Percentiles rank a stretch among this genome's conserved stretches.
These are phyloP conservation scores for Synanthedon myopaeformis DNA, from an alignment of 2,888 invertebrate genomes.

Conservation along the genomic window DNA sequence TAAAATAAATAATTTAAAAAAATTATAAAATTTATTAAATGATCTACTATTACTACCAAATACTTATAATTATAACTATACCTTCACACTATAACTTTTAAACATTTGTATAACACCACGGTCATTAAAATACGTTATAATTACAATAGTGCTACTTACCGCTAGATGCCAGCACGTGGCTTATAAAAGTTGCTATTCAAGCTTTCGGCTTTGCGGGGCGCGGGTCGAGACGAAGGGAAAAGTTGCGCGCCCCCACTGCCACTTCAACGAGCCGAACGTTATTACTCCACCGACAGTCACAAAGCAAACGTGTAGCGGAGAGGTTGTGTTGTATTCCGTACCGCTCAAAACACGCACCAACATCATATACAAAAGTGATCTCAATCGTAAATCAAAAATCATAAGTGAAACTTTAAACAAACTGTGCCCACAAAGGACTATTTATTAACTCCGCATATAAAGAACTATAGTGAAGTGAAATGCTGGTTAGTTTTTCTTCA, in stretches of 20 bases:
- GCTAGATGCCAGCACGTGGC: background rate
- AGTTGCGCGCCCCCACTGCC: constrained; percentile 57
- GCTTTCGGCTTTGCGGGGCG: constrained; percentile 33
- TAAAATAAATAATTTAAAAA: no score
- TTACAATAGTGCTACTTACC: background rate
- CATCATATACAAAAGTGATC: constrained; percentile 50
- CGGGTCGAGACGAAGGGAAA: constrained; percentile 32
- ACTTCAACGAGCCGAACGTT: constrained; percentile 51
- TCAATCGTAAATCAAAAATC: constrained; percentile 28
- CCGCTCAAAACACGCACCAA: constrained; percentile 51
- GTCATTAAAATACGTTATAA: background rate
- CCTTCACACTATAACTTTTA: no score
- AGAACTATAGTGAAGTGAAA: constrained; percentile 62
- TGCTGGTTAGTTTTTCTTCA: constrained; percentile 61
- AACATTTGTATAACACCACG: background rate
- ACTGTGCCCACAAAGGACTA: constrained; percentile 24
- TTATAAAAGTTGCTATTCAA: constrained; percentile 5
- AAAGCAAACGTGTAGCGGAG: constrained; percentile 51
- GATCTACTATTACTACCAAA: no score
- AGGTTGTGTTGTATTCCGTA: constrained; percentile 41
- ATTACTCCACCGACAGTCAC: constrained; percentile 49
- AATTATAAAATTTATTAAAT: no score
- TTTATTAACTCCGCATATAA: constrained; percentile 13
- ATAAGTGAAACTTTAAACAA: constrained; percentile 33
- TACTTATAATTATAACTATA: no score